Percentiles rank a stretch among this genome's conserved stretches.
Conservation (phyloP, 2,113 vertebrate genomes). For the Chlorodrepanis virens region DNA sequence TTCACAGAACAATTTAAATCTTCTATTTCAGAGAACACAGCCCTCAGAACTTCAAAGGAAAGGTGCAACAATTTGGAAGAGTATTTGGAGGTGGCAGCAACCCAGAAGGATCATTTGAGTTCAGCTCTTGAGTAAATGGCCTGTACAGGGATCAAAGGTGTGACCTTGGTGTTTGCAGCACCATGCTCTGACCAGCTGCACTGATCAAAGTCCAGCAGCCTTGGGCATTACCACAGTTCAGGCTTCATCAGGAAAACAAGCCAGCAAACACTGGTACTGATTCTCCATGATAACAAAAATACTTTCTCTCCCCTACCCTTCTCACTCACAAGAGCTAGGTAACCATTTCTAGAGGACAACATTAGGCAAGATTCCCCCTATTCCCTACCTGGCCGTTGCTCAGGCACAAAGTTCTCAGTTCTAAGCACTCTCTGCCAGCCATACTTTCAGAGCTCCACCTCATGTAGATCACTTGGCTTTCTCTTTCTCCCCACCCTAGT, state of each 20-base stretch:
- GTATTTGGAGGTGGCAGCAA: not conserved
- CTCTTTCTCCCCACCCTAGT: not conserved
- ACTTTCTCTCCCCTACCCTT: not conserved
- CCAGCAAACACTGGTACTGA: not conserved
- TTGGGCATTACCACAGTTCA: not conserved
- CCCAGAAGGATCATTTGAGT: not conserved
- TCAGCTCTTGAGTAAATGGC: not conserved
- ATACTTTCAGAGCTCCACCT: not conserved
- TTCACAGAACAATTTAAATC: not conserved
- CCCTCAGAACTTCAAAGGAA: not conserved
- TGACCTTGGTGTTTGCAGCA: not conserved
- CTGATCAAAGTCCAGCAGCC: not conserved
- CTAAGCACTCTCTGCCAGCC: not conserved
- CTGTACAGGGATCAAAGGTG: not conserved
- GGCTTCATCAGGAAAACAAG: not conserved
- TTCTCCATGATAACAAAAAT: not conserved
- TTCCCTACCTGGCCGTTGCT: not conserved
- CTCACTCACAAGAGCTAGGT: not conserved
- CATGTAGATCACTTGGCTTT: not conserved
- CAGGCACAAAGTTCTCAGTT: not conserved
- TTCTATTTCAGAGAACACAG: not conserved
- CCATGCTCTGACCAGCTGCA: not conserved
- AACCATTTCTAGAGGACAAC: not conserved
- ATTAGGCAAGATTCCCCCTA: not conserved
- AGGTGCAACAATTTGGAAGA: not conserved